Percentiles rank a stretch among this genome's conserved stretches.
These are phyloP conservation scores for Tylochromis polylepis DNA, from an alignment of 2,113 vertebrate species.

Conservation along the genomic window DNA sequence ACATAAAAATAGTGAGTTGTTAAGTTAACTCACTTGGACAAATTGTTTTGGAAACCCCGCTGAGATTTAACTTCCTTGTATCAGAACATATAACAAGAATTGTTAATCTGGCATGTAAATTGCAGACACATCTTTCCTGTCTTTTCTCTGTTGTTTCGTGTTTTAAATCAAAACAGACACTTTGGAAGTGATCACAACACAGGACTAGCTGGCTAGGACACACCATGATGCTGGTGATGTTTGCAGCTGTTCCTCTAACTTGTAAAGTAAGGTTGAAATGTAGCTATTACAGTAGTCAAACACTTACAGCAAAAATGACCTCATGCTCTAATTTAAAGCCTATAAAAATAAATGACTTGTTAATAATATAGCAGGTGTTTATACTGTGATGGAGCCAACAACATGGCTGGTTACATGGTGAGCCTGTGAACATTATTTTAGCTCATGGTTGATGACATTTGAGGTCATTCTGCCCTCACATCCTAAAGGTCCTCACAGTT, in stretches of 20 bases:
- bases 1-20: neutral
- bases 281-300: neutral
- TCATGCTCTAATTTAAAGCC: constrained; percentile 30
- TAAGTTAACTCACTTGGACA: neutral
- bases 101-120: constrained; percentile 15
- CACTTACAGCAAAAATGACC: constrained; percentile 1
- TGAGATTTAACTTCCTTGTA: neutral
- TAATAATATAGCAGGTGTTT: constrained; percentile 45
- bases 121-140: constrained; percentile 1
- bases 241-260: neutral
- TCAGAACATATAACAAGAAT: neutral
- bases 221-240: neutral
- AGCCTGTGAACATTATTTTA: neutral
- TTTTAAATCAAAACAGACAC: neutral
- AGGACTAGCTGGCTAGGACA: neutral
- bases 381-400: constrained; percentile 2
- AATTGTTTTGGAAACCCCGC: neutral
- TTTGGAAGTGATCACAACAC: neutral
- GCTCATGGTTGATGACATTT: constrained; percentile 2
- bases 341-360: constrained; percentile 22
- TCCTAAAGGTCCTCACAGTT: neutral
- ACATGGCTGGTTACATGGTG: neutral
- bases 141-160: neutral
- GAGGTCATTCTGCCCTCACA: constrained; percentile 25
- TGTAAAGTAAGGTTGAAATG: neutral